Conservation (phyloP, 1,140 invertebrate species). For the Metaphire vulgaris region DNA sequence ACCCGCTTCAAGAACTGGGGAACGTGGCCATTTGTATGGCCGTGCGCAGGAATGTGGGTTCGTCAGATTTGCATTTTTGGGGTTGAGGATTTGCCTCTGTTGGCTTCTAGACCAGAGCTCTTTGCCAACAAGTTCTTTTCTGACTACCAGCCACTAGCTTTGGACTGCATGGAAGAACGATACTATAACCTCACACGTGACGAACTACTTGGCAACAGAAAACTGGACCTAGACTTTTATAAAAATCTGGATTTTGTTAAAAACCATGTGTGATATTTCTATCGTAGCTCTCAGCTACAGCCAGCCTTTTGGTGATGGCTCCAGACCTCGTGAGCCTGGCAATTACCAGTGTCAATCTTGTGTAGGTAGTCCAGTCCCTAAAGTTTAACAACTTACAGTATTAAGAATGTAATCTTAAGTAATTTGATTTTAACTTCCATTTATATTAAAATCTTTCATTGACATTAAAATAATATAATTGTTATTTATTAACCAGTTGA, state of each 20-base stretch:
- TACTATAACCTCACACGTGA: constrained; percentile 12
- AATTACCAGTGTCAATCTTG: no score
- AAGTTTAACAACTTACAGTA: no score
- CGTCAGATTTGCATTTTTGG: constrained; percentile 37
- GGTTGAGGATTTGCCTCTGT: constrained; percentile 36
- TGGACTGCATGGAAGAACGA: constrained; percentile 41
- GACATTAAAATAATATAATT: no score
- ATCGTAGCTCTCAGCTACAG: no score
- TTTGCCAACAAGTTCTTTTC: constrained; percentile 49
- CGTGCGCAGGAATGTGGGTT: constrained; percentile 26
- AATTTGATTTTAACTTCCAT: no score
- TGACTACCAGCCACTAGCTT: constrained; percentile 36
- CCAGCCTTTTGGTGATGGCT: no score
- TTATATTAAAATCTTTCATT: no score
- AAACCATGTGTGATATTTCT: background rate
- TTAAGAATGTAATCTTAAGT: no score
- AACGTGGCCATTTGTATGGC: constrained; percentile 11
- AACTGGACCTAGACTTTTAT: background rate
- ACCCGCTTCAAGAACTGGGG: constrained; percentile 31
- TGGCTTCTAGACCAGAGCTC: constrained; percentile 34
- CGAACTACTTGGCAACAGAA: background rate
- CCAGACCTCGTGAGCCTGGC: no score
- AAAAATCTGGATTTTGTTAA: background rate
- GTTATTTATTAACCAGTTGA: no score
- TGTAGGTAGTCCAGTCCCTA: no score